phyloP scores from a whole-genome alignment of 1,140 invertebrate species.

The Ruditapes philippinarum region DNA sequence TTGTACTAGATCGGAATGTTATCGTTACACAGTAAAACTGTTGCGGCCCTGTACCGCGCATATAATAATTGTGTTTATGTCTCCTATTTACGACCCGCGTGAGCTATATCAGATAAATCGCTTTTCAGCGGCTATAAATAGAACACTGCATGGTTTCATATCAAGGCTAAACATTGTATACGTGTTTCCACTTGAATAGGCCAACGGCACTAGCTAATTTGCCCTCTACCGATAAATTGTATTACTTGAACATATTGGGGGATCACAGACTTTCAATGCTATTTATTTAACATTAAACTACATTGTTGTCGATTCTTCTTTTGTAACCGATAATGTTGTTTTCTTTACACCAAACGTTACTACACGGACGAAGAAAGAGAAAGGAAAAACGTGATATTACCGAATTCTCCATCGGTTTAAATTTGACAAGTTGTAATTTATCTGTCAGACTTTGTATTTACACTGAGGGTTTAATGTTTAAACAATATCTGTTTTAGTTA shows the following conservation, averaged over 20 bases:
- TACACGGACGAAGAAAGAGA: no score
- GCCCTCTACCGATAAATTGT: background rate
- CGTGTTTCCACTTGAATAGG: constrained; percentile 24
- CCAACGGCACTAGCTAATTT: constrained; percentile 27
- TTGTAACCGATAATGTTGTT: background rate
- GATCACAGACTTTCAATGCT: background rate
- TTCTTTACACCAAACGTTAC: background rate
- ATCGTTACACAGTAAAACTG: constrained; percentile 55
- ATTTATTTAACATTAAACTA: background rate
- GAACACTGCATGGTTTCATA: constrained; percentile 28
- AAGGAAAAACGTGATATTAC: background rate
- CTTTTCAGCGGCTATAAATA: constrained; percentile 61
- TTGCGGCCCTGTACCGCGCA: constrained; percentile 47
- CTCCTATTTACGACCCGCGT: constrained; percentile 58
- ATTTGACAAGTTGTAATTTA: background rate
- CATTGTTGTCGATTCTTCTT: background rate
- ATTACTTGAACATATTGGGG: constrained; percentile 26
- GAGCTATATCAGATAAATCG: constrained; percentile 64
- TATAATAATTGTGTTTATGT: constrained; percentile 51
- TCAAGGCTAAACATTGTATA: constrained; percentile 26
- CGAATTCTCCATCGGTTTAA: background rate
- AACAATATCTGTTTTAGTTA: no score
- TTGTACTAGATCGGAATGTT: constrained; percentile 52
- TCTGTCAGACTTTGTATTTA: no score
- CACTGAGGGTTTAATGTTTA: no score